Evolutionary conservation across 2,113 vertebrate genomes (phyloP).

Genomic region (Sander lucioperca): DNA sequence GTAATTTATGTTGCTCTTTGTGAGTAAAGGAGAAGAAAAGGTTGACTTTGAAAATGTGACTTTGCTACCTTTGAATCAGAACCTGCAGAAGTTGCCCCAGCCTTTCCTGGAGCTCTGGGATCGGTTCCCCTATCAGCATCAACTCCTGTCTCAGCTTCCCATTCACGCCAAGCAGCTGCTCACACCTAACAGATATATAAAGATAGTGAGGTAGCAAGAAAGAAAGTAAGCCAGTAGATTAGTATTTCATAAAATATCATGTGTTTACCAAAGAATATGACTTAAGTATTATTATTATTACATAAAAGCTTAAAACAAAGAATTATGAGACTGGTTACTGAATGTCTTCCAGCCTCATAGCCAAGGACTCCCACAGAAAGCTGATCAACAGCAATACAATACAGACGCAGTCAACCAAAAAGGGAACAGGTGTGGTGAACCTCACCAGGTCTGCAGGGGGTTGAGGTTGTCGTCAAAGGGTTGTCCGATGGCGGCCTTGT

Average conservation of each 20-base stretch:
- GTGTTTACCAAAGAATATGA: neutral
- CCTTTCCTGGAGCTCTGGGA: constrained; percentile 81
- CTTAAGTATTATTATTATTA: neutral
- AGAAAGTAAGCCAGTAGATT: neutral
- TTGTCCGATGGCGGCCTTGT: constrained; percentile 90
- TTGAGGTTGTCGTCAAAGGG: constrained; percentile 89
- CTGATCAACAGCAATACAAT: neutral
- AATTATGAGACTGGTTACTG: neutral
- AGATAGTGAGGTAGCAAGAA: neutral
- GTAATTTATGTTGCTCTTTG: neutral
- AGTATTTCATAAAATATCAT: no score
- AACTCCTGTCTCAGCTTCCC: constrained; percentile 90
- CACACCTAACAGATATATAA: constrained; percentile 82
- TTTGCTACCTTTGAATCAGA: constrained; percentile 90
- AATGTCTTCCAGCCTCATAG: neutral
- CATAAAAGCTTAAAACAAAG: neutral
- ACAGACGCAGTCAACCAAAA: neutral
- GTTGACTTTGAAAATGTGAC: neutral
- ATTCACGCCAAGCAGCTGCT: constrained; percentile 89
- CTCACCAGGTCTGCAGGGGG: constrained; percentile 85
- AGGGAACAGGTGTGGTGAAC: neutral
- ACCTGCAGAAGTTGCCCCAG: constrained; percentile 83
- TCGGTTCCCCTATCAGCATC: constrained; percentile 81
- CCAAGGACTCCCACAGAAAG: neutral
- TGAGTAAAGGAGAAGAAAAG: neutral